Evolutionary conservation across 2,888 invertebrate species (phyloP), one percentile per base, ranked within the genome.

Genomic region (Cheilosia variabilis): DNA sequence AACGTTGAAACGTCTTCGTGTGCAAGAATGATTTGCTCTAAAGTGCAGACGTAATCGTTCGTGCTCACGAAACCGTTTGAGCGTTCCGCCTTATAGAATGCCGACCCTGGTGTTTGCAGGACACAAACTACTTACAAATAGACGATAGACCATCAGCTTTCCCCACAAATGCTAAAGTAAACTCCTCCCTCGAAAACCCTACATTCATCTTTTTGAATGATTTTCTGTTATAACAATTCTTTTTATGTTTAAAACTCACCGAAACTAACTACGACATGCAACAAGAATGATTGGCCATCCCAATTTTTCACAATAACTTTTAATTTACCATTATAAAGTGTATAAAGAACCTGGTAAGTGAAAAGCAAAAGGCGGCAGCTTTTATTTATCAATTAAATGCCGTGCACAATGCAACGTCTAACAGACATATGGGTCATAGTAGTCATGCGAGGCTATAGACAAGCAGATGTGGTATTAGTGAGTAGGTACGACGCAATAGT

Each of bases 391-490:
- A 75, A 75, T 75, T 75, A 65, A 24, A 47, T 65, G 19, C 57
- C 24, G 37, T 57, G 63, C 55, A 75, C 75, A 65, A 57, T 75
- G 75, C 57, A 75, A 34, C 47, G 43, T 65, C 55, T 63, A 63
- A 75, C 55, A 17, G 27, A 50, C 22, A 52, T 75, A 55, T 65
- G 41, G 65, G 65, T 65, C 65, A 65, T 24, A 19, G 17, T 37
- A 63, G 53, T 47, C 73, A 63, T 34, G 73, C 41, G 17, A 53
- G 53, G 10, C 71, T 50, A 50, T 62, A 52, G 31, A 37, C 34
- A 27, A 24, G 31, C 34, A 34, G 24, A 13, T 31, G 9, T 9
- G 7, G 31, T 31, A 9, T 9, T 52, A 24, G 15, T 24, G 13
- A 24, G 37, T 47, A 45, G 55, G 45, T 37, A 75, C 57, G 50